A percentile compares a stretch with the other conserved stretches of the same genome.
Conservation (phyloP, 2,888 invertebrate genomes). For the Steromphala cineraria region DNA sequence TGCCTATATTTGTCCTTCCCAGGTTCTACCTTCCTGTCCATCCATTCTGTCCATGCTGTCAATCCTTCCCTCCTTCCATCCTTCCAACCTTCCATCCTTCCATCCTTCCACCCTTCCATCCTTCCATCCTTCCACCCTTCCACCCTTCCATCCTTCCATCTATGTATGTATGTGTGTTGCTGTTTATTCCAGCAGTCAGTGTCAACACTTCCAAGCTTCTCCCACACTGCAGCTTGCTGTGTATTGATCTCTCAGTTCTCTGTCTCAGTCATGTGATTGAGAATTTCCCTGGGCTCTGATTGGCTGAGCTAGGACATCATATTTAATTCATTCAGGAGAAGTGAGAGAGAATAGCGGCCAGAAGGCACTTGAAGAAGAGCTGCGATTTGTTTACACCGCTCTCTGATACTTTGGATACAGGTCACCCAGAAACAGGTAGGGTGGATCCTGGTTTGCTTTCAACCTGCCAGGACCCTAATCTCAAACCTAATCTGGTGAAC, state of each 20-base stretch:
- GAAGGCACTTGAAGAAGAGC: slow-evolving; percentile 4
- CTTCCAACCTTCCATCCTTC: too few species aligned
- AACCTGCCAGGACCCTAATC: too few species aligned
- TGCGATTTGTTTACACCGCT: not conserved
- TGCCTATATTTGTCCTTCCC: too few species aligned
- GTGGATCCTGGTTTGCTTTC: not conserved
- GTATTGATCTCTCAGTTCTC: not conserved
- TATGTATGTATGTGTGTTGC: not conserved
- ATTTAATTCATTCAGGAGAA: slow-evolving; percentile 17
- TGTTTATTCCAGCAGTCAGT: not conserved
- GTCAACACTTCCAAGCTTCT: not conserved
- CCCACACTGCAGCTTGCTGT: not conserved
- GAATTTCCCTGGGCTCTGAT: slow-evolving; percentile 1
- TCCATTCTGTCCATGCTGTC: too few species aligned
- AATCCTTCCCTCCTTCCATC: too few species aligned
- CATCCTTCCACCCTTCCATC: too few species aligned
- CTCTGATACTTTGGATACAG: not conserved
- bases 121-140: too few species aligned
- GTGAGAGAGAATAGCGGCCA: slow-evolving; percentile 4
- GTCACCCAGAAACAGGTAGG: not conserved
- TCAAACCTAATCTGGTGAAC: too few species aligned
- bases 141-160: too few species aligned
- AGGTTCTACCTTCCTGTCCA: too few species aligned
- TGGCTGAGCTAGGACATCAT: slow-evolving; percentile 4
- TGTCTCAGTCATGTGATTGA: slow-evolving; percentile 6